These are phyloP conservation scores for Druon quercuslanigerum DNA, from an alignment of 1,140 invertebrate species.

Conservation along the genomic window DNA sequence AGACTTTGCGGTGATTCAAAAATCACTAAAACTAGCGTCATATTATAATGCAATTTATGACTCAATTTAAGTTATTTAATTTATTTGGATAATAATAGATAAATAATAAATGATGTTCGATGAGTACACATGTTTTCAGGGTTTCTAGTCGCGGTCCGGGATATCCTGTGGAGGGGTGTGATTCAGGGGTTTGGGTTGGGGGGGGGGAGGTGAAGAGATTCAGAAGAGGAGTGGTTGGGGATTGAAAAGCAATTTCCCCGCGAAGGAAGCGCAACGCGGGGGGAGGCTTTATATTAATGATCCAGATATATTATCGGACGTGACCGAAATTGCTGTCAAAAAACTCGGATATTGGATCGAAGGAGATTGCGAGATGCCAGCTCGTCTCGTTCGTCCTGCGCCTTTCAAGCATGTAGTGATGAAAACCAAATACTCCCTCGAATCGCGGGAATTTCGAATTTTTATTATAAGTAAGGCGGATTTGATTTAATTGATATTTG, in stretches of 20 bases:
- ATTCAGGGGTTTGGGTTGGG: conserved; percentile 3
- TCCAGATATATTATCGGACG: conserved; percentile 77
- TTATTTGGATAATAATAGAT: too few relatives aligned
- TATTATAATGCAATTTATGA: too few relatives aligned
- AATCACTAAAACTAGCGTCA: too few relatives aligned
- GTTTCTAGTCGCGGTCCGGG: conserved; percentile 35
- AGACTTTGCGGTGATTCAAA: too few relatives aligned
- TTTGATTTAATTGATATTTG: too few relatives aligned
- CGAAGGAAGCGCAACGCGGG: conserved; percentile 66
- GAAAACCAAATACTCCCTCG: neutral
- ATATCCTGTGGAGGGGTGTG: conserved; percentile 44
- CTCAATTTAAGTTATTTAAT: too few relatives aligned
- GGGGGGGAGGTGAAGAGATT: conserved; percentile 32
- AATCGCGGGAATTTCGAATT: neutral
- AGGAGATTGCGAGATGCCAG: conserved; percentile 73
- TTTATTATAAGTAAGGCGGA: neutral
- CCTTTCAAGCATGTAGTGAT: conserved; percentile 19
- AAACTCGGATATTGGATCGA: conserved; percentile 77
- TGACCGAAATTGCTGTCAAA: conserved; percentile 78
- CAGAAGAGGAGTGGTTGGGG: conserved; percentile 62
- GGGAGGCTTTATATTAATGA: conserved; percentile 76
- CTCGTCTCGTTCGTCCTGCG: conserved; percentile 53
- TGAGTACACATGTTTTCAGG: neutral
- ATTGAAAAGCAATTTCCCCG: conserved; percentile 77
- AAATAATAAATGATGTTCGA: conserved; percentile 1